These are phyloP conservation scores for Platycheirus albimanus DNA, from an alignment of 2,888 invertebrate genomes.

Conservation along the genomic window DNA sequence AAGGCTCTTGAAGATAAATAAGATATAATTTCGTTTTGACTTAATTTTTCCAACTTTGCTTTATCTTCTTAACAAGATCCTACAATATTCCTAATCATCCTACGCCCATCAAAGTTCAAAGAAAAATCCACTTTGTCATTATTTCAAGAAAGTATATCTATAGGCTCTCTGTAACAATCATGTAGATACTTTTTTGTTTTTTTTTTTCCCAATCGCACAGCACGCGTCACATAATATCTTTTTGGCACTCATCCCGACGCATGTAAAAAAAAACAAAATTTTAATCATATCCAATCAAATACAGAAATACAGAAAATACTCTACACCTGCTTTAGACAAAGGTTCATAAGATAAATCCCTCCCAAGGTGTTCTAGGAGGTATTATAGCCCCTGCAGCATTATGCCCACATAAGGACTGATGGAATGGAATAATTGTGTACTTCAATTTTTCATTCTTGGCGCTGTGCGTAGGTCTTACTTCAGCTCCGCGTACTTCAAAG, in stretches of 20 bases:
- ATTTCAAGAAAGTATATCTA: not conserved
- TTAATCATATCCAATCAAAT: constrained; percentile 67
- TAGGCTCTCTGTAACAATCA: not conserved
- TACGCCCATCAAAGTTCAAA: not conserved
- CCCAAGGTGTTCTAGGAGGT: not conserved
- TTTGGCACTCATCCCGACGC: not conserved
- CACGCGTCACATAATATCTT: not conserved
- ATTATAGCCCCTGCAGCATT: not conserved
- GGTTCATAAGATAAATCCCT: constrained; percentile 37
- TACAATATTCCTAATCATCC: not conserved
- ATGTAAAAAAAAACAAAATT: not conserved
- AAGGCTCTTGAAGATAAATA: no score
- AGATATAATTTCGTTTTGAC: no score
- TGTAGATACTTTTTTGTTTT: not conserved
- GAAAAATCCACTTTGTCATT: not conserved
- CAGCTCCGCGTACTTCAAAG: not conserved
- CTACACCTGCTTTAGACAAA: constrained; percentile 53
- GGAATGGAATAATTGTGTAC: constrained; percentile 43
- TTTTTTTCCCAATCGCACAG: constrained; percentile 29
- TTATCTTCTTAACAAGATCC: no score
- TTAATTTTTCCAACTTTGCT: no score
- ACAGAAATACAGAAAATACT: constrained; percentile 46
- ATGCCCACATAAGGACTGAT: constrained; percentile 62
- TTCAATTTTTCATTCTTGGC: constrained; percentile 59
- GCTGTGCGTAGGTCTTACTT: constrained; percentile 62